These are phyloP conservation scores for Lutjanus campechanus DNA, from an alignment of 2,797 vertebrate species.

Conservation along the genomic window DNA sequence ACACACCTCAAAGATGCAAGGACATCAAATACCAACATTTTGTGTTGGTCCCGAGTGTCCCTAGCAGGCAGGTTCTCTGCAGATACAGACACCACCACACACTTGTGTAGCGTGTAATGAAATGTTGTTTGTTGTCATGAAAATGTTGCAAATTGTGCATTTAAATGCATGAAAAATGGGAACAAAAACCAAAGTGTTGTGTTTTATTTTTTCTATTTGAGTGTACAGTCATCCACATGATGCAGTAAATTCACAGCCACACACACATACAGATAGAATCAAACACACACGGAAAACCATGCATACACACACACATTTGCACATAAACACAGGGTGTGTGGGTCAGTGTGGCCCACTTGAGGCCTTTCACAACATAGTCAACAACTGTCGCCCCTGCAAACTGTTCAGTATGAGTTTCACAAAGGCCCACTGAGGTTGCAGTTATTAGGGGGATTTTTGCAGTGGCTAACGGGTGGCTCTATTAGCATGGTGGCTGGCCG, in stretches of 20 bases:
- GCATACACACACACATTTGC: background rate
- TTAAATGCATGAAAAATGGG: too few species aligned
- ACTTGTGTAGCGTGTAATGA: too few species aligned
- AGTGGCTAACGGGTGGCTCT: constrained; percentile 49
- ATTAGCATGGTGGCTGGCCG: constrained; percentile 58
- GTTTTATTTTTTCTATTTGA: too few species aligned
- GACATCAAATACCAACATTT: too few species aligned
- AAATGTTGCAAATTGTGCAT: too few species aligned
- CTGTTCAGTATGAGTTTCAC: constrained; percentile 27
- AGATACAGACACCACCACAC: too few species aligned
- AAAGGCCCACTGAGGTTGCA: constrained; percentile 39
- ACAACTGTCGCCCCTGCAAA: constrained; percentile 13
- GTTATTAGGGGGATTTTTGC: constrained; percentile 51
- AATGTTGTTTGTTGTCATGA: too few species aligned
- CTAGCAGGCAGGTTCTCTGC: too few species aligned
- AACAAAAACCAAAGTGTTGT: too few species aligned
- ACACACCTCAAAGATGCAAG: too few species aligned
- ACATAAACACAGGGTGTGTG: background rate
- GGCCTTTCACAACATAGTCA: constrained; percentile 57
- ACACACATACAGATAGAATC: background rate
- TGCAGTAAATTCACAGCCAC: background rate
- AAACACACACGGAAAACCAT: background rate
- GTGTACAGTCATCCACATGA: background rate
- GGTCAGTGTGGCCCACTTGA: constrained; percentile 26
- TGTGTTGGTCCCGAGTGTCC: too few species aligned